These are phyloP conservation scores for Leuciscus waleckii DNA, from an alignment of 2,797 vertebrate genomes.

Conservation along the genomic window DNA sequence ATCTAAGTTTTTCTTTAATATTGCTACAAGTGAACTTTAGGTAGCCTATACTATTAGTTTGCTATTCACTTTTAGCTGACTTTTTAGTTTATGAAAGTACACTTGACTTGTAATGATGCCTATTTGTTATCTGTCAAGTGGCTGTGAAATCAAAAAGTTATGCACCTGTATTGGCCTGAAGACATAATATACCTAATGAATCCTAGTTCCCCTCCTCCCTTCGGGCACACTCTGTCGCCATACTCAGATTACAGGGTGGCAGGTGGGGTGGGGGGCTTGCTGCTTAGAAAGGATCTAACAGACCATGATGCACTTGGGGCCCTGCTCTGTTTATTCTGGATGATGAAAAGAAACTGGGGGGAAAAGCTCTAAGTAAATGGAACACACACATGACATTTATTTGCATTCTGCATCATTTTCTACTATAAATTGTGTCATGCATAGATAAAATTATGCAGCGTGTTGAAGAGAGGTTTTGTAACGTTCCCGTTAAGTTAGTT, in stretches of 20 bases:
- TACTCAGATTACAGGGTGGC: constrained; percentile 68
- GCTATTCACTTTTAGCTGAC: background rate
- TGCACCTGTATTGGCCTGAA: constrained; percentile 73
- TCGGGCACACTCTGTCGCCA: constrained; percentile 57
- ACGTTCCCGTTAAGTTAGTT: too few species aligned
- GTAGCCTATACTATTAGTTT: background rate
- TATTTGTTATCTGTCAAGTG: constrained; percentile 69
- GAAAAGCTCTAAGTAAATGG: constrained; percentile 57
- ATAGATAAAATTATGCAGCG: background rate
- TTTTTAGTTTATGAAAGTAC: background rate
- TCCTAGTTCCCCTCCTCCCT: constrained; percentile 61
- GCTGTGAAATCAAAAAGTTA: constrained; percentile 68
- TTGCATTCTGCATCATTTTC: constrained; percentile 1
- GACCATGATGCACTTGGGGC: constrained; percentile 59
- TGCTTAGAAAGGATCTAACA: constrained; percentile 59
- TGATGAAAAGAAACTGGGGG: constrained; percentile 58
- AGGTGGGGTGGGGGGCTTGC: constrained; percentile 39
- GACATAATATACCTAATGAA: constrained; percentile 71
- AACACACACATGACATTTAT: constrained; percentile 62
- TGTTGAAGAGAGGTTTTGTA: background rate
- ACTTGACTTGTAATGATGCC: constrained; percentile 56
- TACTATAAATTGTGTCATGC: background rate
- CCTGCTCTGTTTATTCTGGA: constrained; percentile 59
- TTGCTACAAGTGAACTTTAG: background rate
- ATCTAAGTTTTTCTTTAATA: background rate